Percentiles rank a stretch among this genome's conserved stretches.
These are phyloP conservation scores for Holotrichia oblita DNA, from an alignment of 1,140 invertebrate species.

Conservation along the genomic window DNA sequence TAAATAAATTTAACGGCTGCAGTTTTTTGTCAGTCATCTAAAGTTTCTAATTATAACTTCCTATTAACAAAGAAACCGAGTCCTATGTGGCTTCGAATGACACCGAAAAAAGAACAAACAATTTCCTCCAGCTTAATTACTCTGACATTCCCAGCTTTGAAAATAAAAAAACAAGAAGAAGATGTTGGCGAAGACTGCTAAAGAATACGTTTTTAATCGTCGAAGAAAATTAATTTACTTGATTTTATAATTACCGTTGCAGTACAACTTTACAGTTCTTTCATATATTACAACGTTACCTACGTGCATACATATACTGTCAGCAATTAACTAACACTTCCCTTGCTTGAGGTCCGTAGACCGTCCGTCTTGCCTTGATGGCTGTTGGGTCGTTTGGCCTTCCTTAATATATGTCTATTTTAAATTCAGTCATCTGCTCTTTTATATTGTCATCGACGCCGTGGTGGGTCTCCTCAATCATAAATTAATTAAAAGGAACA, in stretches of 20 bases:
- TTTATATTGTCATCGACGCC: conserved; percentile 12
- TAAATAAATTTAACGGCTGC: conserved; percentile 6
- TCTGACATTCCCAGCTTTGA: not conserved
- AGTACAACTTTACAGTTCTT: not conserved
- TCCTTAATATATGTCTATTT: conserved; percentile 19
- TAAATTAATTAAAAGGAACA: conserved; percentile 18
- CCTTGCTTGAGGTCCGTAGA: not conserved
- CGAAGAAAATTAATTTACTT: not conserved
- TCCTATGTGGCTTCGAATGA: not conserved
- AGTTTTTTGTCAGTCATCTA: not conserved
- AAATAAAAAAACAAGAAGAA: not conserved
- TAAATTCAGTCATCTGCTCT: conserved; percentile 16
- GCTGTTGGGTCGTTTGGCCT: not conserved
- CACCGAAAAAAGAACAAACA: conserved; percentile 1
- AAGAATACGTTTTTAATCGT: not conserved
- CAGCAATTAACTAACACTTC: conserved; percentile 12
- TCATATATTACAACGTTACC: not conserved
- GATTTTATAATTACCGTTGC: conserved; percentile 5
- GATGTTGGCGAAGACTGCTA: conserved; percentile 8
- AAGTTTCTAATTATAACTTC: conserved; percentile 1
- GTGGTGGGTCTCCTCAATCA: conserved; percentile 4
- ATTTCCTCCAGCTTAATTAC: conserved; percentile 7
- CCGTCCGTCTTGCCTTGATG: not conserved
- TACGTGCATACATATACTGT: not conserved
- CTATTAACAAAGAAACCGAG: conserved; percentile 20